Evolutionary conservation across 2,113 vertebrate genomes (phyloP).

Genomic region (Pluvialis apricaria): DNA sequence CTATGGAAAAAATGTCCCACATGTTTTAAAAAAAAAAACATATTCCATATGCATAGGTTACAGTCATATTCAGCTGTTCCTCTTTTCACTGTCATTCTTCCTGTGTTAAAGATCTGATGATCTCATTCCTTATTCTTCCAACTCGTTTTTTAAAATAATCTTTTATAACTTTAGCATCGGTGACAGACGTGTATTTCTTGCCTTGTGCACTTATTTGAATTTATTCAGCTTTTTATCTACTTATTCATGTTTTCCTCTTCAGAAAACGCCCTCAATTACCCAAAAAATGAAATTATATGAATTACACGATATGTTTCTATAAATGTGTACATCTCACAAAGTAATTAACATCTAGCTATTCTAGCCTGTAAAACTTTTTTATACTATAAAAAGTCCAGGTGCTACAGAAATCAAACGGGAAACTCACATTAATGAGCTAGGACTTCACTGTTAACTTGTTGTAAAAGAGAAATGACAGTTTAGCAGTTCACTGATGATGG

Average conservation of each 20-base stretch:
- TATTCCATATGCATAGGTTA: not conserved
- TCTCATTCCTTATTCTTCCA: constrained; percentile 6
- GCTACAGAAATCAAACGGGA: not conserved
- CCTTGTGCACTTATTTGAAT: constrained; percentile 10
- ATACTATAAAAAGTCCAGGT: not conserved
- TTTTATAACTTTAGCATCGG: not conserved
- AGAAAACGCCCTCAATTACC: constrained; percentile 46
- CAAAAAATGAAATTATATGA: constrained; percentile 3
- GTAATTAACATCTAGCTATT: constrained; percentile 10
- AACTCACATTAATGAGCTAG: not conserved
- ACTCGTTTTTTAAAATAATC: not conserved
- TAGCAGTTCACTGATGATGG: not conserved
- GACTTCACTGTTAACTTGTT: not conserved
- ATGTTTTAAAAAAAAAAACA: not conserved
- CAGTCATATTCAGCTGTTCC: not conserved
- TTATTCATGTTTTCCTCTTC: constrained; percentile 61
- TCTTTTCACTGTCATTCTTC: not conserved
- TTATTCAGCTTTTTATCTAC: constrained; percentile 53
- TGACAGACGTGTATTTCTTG: not conserved
- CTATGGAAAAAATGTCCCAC: not conserved
- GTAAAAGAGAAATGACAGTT: not conserved
- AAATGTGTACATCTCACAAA: not conserved
- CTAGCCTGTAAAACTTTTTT: not conserved
- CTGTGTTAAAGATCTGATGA: not conserved
- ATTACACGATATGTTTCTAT: constrained; percentile 30